These are phyloP conservation scores for Microplitis deprimator DNA, from an alignment of 2,888 invertebrate species.

Conservation along the genomic window DNA sequence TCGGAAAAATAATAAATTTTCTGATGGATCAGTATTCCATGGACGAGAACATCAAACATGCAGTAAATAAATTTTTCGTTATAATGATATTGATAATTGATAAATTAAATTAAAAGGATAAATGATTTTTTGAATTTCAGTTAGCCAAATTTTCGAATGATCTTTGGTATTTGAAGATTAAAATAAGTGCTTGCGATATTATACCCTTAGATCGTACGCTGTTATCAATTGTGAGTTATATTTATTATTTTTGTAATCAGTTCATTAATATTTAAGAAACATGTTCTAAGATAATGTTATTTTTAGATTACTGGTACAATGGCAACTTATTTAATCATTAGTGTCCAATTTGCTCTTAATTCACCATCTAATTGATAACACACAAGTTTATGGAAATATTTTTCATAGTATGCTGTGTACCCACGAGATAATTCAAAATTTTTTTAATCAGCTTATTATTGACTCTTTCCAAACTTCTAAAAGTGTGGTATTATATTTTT, in stretches of 20 bases:
- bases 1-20: too few species aligned
- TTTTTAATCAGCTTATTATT: too few species aligned
- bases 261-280: not conserved
- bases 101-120: not conserved
- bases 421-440: too few species aligned
- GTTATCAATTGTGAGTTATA: not conserved
- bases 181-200: not conserved
- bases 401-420: too few species aligned
- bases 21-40: too few species aligned
- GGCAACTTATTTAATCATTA: not conserved
- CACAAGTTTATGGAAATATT: too few species aligned
- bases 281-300: not conserved
- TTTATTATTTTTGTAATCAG: not conserved
- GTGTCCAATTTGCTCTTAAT: not conserved
- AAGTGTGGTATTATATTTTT: too few species aligned
- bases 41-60: too few species aligned
- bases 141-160: not conserved
- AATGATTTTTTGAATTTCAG: not conserved
- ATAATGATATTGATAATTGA: too few species aligned
- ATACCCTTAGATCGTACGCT: not conserved
- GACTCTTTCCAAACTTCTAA: too few species aligned
- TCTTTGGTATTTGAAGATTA: not conserved
- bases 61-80: too few species aligned
- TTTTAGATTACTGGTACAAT: not conserved
- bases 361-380: not conserved